These are phyloP conservation scores for Marmota flaviventris DNA, from an alignment of 2,113 vertebrate genomes.

Conservation along the genomic window DNA sequence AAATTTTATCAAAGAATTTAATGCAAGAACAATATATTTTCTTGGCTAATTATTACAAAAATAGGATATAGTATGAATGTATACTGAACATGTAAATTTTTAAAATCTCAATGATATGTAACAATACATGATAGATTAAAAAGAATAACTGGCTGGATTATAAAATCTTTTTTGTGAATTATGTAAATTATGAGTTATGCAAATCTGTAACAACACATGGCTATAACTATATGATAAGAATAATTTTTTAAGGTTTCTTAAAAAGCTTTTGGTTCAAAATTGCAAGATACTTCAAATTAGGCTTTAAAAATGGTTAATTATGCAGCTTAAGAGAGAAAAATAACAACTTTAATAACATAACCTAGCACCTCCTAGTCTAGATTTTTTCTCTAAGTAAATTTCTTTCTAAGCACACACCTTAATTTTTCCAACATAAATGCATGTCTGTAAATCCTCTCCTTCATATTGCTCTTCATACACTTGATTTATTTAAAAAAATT, in stretches of 20 bases:
- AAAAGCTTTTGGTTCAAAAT: conserved; percentile 11
- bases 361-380: background rate
- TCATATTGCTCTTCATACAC: background rate
- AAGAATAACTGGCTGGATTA: background rate
- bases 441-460: background rate
- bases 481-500: background rate
- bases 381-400: conserved; percentile 3
- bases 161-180: background rate
- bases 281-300: background rate
- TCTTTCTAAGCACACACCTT: background rate
- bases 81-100: conserved; percentile 14
- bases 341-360: background rate
- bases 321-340: background rate
- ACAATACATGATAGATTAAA: background rate
- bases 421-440: background rate
- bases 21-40: background rate
- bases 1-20: conserved; percentile 7
- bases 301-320: background rate
- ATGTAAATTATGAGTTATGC: background rate
- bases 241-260: background rate
- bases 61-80: background rate
- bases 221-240: background rate
- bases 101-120: background rate
- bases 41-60: conserved; percentile 27
- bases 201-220: background rate